These are phyloP conservation scores for Lottia gigantea DNA, from an alignment of 2,888 invertebrate species.

Conservation along the genomic window DNA sequence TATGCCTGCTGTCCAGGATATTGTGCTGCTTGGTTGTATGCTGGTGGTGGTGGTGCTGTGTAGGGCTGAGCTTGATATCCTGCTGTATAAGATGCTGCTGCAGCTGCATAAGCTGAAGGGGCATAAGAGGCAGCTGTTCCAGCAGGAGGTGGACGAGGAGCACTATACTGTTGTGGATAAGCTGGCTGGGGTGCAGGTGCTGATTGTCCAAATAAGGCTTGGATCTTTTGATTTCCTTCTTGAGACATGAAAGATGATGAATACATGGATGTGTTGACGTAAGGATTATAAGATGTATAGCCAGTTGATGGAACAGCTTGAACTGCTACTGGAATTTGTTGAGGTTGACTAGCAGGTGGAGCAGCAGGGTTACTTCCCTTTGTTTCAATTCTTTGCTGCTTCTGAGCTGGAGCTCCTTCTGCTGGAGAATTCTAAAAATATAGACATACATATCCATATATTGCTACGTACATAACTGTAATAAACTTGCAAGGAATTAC, in stretches of 20 bases:
- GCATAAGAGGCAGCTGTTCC: conserved; percentile 20
- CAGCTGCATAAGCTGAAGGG: conserved; percentile 1
- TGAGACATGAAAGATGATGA: conserved; percentile 64
- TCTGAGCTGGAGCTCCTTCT: conserved; percentile 18
- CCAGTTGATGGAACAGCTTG: conserved; percentile 15
- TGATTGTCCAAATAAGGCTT: conserved; percentile 54
- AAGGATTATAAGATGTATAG: conserved; percentile 55
- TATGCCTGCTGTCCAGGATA: conserved; percentile 14
- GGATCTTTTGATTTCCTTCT: conserved; percentile 63
- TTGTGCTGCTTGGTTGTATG: conserved; percentile 23
- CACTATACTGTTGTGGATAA: conserved; percentile 12
- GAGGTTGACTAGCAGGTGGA: conserved; percentile 11
- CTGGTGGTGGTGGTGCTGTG: conserved; percentile 28
- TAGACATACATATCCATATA: no score
- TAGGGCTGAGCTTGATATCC: conserved; percentile 25
- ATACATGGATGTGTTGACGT: conserved; percentile 60
- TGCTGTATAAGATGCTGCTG: conserved; percentile 5
- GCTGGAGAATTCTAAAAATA: conserved; percentile 27
- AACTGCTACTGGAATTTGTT: conserved; percentile 18
- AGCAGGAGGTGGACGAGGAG: conserved; percentile 15
- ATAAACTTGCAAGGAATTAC: no score
- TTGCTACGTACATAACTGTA: no score
- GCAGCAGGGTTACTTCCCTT: conserved; percentile 1
- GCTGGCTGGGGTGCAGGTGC: conserved; percentile 23
- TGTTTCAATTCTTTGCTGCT: conserved; percentile 13